These are phyloP conservation scores for Myotis planiceps DNA, from an alignment of 2,797 vertebrate genomes.

Conservation along the genomic window DNA sequence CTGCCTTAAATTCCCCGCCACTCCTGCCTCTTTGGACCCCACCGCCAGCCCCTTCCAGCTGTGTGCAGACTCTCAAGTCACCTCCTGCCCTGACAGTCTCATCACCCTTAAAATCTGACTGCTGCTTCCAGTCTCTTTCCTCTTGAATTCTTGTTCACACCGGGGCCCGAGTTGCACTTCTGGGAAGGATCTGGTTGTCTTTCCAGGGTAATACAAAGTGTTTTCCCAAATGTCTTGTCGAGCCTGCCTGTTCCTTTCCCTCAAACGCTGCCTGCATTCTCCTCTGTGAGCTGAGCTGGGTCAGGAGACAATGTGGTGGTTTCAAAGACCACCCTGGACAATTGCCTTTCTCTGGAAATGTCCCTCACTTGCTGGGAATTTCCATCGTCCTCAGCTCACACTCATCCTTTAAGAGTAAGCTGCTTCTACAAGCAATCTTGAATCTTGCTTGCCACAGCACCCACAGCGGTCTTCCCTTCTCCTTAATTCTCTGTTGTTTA, in stretches of 20 bases:
- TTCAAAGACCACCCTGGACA: not conserved
- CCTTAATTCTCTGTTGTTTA: not conserved
- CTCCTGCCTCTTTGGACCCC: not conserved
- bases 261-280: accelerated
- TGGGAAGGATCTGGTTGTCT: not conserved
- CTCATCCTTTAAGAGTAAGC: not conserved
- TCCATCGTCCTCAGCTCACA: not conserved
- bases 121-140: not conserved
- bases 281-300: not conserved
- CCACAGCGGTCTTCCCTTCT: not conserved
- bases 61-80: not conserved
- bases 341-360: not conserved
- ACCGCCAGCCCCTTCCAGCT: not conserved
- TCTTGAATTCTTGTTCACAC: not conserved
- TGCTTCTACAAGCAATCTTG: not conserved
- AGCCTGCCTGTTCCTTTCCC: not conserved
- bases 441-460: not conserved
- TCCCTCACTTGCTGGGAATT: not conserved
- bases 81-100: not conserved
- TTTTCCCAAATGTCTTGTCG: accelerated
- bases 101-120: not conserved
- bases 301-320: not conserved
- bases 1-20: not conserved
- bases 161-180: not conserved
- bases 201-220: not conserved